Evolutionary conservation across 2,888 invertebrate genomes (phyloP), one percentile per base, ranked within the genome.

Genomic region (Pyralis farinalis): DNA sequence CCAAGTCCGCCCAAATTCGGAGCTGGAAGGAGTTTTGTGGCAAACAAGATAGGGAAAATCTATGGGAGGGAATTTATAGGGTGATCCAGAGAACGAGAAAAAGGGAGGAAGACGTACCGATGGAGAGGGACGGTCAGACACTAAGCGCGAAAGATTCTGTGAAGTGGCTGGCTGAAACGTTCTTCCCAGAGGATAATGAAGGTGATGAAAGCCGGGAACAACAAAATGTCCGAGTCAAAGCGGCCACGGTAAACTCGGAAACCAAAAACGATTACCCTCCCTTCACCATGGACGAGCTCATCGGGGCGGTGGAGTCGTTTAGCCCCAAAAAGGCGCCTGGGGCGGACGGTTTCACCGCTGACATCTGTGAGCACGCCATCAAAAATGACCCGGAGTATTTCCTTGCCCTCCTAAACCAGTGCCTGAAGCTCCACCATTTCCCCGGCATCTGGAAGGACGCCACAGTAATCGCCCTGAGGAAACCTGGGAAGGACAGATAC

Each of bases 1-100:
- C 34, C 0, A 33, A 40, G 10, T 28, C 20, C 7, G 51, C 53
- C 0, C 44, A 46, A 7, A 44, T 27, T 0, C 16, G 34, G 0
- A 53, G 55, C 29, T 55, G 56, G 56, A 59, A 45, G 12, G 34
- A 31, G 0, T 54, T 48, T 12, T 58, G 55, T 4, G 7, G n/a
- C 0, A 44, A 10, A 9, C 55, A 55, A 39, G 49, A 51, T 7
- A 38, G 9, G 12, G 54, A 53, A 27, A 34, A 37, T 3, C 3
- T 49, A 3, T 54, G 40, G 42, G 42, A 43, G 5, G 37, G 46
- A 0, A 37, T 40, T 1, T 43, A 43, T 7, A 34, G 46, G 7
- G 37, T 47, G 0, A 41, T 43, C 1, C n/a, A 16, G 1, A 43
- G 27, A 28, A 27, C 22, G 2, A 11, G 20, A 1, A 22, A 25